Evolutionary conservation across 2,797 vertebrate genomes (phyloP), one percentile per base, ranked within the genome.

Genomic region (Rallus crepitans): DNA sequence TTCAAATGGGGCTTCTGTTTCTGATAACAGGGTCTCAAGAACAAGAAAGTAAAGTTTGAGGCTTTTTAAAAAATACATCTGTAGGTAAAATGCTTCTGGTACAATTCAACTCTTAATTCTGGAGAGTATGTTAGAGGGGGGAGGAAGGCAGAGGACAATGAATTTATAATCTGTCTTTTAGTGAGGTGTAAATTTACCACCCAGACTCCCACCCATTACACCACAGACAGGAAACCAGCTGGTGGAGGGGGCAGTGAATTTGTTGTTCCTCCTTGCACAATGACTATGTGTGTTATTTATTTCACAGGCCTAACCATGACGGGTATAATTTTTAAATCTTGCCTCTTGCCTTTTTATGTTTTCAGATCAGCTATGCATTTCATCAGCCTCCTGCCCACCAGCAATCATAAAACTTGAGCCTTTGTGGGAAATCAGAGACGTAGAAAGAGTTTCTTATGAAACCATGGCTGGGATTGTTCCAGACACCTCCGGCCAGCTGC

Each of bases 401-500:
- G 73, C 85, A 87, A 88, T 94, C 55, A 89, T 91, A 89, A 95
- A 93, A 97, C 73, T 95, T 37, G 78, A 94, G 91, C 61, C 40
- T 80, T 93, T 96, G 89, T 95, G 85, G 80, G 87, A 96, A 97
- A 96, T 83, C 85, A 94, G 77, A 95, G 91, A 90, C 0, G 1
- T 61, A 97, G 94, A 97, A 97, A 96, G 87, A 55, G 78, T 93
- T 96, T 94, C 89, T 94, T 96, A 89, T 87, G 94, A 96, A 93
- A 91, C 2, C 12, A 50, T 89, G 89, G 66, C 93, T 96, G 91
- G 91, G 89, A 92, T 93, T 94, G 95, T 93, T 97, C 95, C 96
- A 97, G 97, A 94, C 94, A 96, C 94, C 96, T 95, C 94, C 45
- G 65, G 86, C 94, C 89, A 92, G 94, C 94, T 96, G 93, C 72